Conservation (phyloP, 2,888 invertebrate genomes). For the Agelastica alni region DNA sequence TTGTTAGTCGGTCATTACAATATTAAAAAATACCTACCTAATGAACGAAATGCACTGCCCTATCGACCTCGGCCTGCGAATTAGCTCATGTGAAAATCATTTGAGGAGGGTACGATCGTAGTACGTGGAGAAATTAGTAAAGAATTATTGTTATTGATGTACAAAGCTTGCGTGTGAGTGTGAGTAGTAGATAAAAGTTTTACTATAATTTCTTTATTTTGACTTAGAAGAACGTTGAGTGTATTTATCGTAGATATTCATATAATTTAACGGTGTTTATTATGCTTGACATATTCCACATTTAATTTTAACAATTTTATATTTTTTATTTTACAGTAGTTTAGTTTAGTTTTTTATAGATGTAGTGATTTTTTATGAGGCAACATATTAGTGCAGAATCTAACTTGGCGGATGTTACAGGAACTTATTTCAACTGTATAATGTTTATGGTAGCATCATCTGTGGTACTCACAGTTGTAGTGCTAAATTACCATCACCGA, state of each 20-base stretch:
- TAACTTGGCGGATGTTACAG: slow-evolving; percentile 55
- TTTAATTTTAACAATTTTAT: slow-evolving; percentile 44
- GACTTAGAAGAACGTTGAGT: slow-evolving; percentile 32
- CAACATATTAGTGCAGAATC: slow-evolving; percentile 10
- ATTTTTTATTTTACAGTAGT: slow-evolving; percentile 29
- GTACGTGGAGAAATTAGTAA: slow-evolving; percentile 46
- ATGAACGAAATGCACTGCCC: slow-evolving; percentile 29
- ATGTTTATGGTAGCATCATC: slow-evolving; percentile 99
- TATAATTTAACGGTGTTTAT: slow-evolving; percentile 45
- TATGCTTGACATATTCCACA: slow-evolving; percentile 52
- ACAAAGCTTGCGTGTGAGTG: slow-evolving; percentile 48
- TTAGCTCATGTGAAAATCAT: slow-evolving; percentile 47
- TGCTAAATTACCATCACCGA: slow-evolving; percentile 96
- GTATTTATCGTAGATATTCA: slow-evolving; percentile 45
- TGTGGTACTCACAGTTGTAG: slow-evolving; percentile 94
- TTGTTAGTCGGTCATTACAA: too few relatives aligned
- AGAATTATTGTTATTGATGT: slow-evolving; percentile 39
- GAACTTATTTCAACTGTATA: slow-evolving; percentile 99
- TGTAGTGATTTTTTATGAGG: slow-evolving; percentile 29
- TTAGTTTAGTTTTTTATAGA: slow-evolving; percentile 24
- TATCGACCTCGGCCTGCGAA: slow-evolving; percentile 52
- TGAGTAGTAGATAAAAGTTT: slow-evolving; percentile 32
- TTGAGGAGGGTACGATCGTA: slow-evolving; percentile 57
- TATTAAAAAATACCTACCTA: slow-evolving; percentile 10
- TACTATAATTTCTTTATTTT: slow-evolving; percentile 34